A percentile compares a stretch with the other conserved stretches of the same genome.
Conservation (phyloP, 2,888 invertebrate species). For the Torymus tubicola region DNA sequence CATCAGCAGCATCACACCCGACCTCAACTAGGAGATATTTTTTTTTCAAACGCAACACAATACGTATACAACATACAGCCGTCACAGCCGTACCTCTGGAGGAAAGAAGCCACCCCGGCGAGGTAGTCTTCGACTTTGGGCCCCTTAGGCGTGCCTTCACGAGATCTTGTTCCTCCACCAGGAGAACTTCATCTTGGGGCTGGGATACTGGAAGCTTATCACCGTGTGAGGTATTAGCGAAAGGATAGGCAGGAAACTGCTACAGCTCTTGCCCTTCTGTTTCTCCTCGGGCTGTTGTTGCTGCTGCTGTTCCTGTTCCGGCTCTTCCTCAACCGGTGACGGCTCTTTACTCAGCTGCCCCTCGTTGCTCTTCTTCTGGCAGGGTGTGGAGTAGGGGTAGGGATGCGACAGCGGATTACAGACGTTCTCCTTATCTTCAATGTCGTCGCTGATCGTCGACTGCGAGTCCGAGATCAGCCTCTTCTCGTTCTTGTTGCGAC, state of each 20-base stretch:
- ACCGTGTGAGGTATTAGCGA: constrained; percentile 72
- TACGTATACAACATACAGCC: constrained; percentile 40
- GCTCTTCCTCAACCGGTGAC: constrained; percentile 11
- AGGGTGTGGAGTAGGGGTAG: constrained; percentile 72
- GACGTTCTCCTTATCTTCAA: constrained; percentile 1
- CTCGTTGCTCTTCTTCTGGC: constrained; percentile 58
- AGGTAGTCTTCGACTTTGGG: constrained; percentile 50
- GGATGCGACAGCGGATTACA: constrained; percentile 12
- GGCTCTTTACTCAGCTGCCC: background rate
- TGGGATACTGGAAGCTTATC: constrained; percentile 73
- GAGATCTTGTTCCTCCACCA: constrained; percentile 84
- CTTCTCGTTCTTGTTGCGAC: constrained; percentile 8
- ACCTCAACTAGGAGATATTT: background rate
- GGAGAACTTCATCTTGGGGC: constrained; percentile 79
- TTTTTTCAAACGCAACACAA: too few relatives aligned
- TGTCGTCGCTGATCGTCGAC: constrained; percentile 57
- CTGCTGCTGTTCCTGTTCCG: constrained; percentile 44
- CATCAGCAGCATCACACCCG: constrained; percentile 17
- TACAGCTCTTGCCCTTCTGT: constrained; percentile 64
- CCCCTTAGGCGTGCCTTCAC: constrained; percentile 78
- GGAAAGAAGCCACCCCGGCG: constrained; percentile 52
- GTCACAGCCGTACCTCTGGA: constrained; percentile 48
- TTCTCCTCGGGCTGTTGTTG: constrained; percentile 64
- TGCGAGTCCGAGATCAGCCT: background rate
- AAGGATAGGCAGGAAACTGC: constrained; percentile 72